These are phyloP conservation scores for Heteromormyrus szaboi DNA, from an alignment of 2,797 vertebrate species.

Conservation along the genomic window DNA sequence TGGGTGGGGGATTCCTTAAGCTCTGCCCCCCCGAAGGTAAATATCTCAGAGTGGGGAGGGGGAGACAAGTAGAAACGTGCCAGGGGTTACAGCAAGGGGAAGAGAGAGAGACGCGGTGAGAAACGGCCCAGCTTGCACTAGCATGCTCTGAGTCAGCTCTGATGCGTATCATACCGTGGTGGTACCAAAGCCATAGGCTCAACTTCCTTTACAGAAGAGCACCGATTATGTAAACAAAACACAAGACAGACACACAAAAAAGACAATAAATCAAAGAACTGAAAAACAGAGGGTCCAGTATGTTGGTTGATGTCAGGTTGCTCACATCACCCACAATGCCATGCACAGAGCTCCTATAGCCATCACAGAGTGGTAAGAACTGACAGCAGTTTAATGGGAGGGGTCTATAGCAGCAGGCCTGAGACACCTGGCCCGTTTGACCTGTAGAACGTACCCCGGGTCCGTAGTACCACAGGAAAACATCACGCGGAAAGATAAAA, in stretches of 20 bases:
- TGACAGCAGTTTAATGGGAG: neutral
- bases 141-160: neutral
- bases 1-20: neutral
- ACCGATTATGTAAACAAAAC: neutral
- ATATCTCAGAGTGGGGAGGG: neutral
- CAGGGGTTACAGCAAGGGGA: neutral
- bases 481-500: neutral
- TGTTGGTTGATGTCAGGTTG: neutral
- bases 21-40: neutral
- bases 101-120: neutral
- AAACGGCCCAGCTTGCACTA: slow-evolving; percentile 2
- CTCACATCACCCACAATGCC: neutral
- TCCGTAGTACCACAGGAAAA: neutral
- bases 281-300: neutral
- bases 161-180: neutral
- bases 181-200: neutral
- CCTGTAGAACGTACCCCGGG: neutral
- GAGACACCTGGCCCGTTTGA: neutral
- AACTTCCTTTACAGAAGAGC: neutral
- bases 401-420: neutral
- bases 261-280: neutral
- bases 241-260: neutral
- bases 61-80: neutral
- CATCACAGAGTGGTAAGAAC: neutral
- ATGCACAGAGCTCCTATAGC: neutral